Evolutionary conservation across 1,140 invertebrate species (phyloP).

Genomic region (Drosophila dunni): DNA sequence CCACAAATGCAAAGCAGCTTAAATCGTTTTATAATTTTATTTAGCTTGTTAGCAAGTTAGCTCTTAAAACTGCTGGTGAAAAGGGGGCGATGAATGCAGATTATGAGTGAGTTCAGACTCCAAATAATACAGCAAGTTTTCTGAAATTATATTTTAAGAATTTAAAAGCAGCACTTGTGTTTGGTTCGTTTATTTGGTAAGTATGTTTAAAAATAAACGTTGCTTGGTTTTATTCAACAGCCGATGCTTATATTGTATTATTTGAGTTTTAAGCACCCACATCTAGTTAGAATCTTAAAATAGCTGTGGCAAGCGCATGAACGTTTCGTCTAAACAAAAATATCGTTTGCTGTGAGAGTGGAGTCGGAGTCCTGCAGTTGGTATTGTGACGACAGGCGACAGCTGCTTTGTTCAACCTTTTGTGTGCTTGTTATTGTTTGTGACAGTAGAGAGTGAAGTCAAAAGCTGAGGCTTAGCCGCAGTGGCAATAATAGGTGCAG

Average conservation of each 20-base stretch:
- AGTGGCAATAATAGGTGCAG: conserved; percentile 56
- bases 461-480: conserved; percentile 45
- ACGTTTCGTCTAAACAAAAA: conserved; percentile 28
- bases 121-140: no score
- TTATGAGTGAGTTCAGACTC: no score
- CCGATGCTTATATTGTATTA: no score
- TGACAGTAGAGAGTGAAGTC: conserved; percentile 43
- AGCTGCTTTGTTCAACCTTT: conserved; percentile 26
- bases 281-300: conserved; percentile 7
- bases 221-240: no score
- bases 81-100: no score
- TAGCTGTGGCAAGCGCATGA: conserved; percentile 9
- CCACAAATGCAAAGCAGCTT: conserved; percentile 1
- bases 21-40: neutral
- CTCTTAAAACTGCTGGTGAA: no score
- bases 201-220: no score
- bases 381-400: conserved; percentile 12
- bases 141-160: no score
- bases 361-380: conserved; percentile 3
- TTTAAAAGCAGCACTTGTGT: no score
- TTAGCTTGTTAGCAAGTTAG: neutral
- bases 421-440: conserved; percentile 60
- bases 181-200: no score
- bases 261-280: no score
- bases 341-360: neutral